phyloP scores from a whole-genome alignment of 35 echinoderm and acorn worm species.

The Amphiura filiformis region DNA sequence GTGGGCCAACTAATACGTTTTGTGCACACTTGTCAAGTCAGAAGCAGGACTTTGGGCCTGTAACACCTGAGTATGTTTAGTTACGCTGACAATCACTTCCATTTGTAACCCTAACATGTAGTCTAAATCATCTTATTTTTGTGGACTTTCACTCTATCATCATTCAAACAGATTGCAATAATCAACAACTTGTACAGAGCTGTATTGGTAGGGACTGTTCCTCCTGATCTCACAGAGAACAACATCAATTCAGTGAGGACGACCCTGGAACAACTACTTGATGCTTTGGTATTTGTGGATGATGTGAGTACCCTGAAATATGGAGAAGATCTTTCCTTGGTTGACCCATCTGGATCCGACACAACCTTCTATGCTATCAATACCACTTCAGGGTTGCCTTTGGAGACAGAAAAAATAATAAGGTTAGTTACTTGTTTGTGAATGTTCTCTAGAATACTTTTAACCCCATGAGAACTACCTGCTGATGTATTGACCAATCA shows the following conservation, averaged over 20 bases:
- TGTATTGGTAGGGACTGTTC: conserved; percentile 47
- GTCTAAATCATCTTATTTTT: too few species aligned
- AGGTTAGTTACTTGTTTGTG: conserved; percentile 32
- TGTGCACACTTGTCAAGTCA: too few species aligned
- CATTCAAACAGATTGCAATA: conserved; percentile 50
- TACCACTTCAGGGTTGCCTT: conserved; percentile 33
- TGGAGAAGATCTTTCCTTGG: conserved; percentile 33
- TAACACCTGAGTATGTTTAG: too few species aligned
- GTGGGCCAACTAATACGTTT: too few species aligned
- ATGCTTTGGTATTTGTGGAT: conserved; percentile 58
- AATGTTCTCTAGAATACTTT: too few species aligned
- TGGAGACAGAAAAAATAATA: conserved; percentile 28
- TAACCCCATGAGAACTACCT: too few species aligned
- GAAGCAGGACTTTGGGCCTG: too few species aligned
- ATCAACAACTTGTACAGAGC: conserved; percentile 73
- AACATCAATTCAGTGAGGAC: conserved; percentile 6
- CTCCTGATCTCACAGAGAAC: conserved; percentile 11
- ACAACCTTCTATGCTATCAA: conserved; percentile 68
- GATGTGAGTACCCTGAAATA: conserved; percentile 48
- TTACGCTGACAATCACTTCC: too few species aligned
- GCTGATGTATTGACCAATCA: too few species aligned
- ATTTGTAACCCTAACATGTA: too few species aligned
- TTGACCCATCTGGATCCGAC: conserved; percentile 63
- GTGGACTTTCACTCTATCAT: not conserved
- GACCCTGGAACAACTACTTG: conserved; percentile 46